A percentile compares a stretch with the other conserved stretches of the same genome.
These are phyloP conservation scores for Erannis defoliaria DNA, from an alignment of 2,888 invertebrate species.

Conservation along the genomic window DNA sequence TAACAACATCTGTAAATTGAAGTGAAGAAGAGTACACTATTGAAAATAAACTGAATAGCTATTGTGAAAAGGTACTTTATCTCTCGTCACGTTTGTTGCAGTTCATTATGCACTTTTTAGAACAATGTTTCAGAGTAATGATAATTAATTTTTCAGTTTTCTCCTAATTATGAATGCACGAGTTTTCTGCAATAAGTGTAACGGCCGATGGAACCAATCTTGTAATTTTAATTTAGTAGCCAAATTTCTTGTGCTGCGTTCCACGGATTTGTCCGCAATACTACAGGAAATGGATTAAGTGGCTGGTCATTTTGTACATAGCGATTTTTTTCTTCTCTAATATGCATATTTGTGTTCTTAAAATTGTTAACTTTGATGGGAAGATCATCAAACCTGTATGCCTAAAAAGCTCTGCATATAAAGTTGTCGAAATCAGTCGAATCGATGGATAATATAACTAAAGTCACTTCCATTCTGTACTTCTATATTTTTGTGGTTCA, in stretches of 20 bases:
- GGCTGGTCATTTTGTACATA: no score
- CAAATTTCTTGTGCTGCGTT: not conserved
- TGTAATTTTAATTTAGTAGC: not conserved
- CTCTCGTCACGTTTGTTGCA: not conserved
- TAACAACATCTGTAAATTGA: no score
- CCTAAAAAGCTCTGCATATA: no score
- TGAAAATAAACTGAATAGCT: not conserved
- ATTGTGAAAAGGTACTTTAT: conserved; percentile 8
- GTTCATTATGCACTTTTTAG: conserved; percentile 12
- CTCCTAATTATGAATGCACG: conserved; percentile 12
- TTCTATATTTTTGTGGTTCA: no score
- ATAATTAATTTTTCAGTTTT: conserved; percentile 17
- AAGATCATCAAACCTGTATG: no score
- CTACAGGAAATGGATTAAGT: not conserved
- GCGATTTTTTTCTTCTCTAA: no score
- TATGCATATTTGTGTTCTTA: no score
- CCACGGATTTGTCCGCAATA: not conserved
- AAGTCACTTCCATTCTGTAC: no score
- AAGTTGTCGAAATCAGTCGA: no score
- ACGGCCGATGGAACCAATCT: not conserved
- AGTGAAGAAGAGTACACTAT: not conserved
- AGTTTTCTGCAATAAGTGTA: not conserved
- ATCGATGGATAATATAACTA: no score
- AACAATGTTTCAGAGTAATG: conserved; percentile 17
- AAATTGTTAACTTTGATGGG: no score